phyloP scores from a whole-genome alignment of 2,888 invertebrate species.

The Pyrgus malvae region DNA sequence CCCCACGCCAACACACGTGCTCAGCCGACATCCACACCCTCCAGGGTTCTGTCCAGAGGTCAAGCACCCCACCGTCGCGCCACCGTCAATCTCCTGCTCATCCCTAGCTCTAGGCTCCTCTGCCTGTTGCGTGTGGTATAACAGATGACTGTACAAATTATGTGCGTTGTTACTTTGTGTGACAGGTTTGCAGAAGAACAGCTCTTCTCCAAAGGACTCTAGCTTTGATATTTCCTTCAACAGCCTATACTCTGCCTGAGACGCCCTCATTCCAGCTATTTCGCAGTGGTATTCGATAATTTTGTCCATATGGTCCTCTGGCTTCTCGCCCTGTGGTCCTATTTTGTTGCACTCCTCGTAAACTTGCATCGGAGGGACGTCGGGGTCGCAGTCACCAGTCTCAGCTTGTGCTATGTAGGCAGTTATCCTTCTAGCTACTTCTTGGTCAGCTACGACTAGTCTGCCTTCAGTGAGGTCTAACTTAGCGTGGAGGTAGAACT shows the following conservation, averaged over 20 bases:
- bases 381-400: constrained; percentile 85
- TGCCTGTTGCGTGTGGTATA: constrained; percentile 82
- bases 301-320: constrained; percentile 83
- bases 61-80: constrained; percentile 71
- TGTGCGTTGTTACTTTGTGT: constrained; percentile 84
- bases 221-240: constrained; percentile 90
- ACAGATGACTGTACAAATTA: constrained; percentile 87
- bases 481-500: constrained; percentile 92
- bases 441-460: constrained; percentile 86
- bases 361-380: constrained; percentile 81
- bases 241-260: constrained; percentile 92
- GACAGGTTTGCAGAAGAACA: constrained; percentile 87
- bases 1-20: constrained; percentile 87
- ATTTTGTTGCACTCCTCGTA: constrained; percentile 85
- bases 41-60: constrained; percentile 67
- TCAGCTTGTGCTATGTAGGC: constrained; percentile 90
- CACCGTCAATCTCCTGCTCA: constrained; percentile 70
- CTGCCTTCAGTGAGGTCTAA: constrained; percentile 88
- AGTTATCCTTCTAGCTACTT: constrained; percentile 85
- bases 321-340: constrained; percentile 82
- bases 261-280: constrained; percentile 84
- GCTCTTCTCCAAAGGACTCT: constrained; percentile 91
- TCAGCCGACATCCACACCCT: constrained; percentile 73
- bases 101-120: constrained; percentile 69
- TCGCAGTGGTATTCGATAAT: constrained; percentile 85